Evolutionary conservation across 2,113 vertebrate species (phyloP), one percentile per base, ranked within the genome.

Genomic region (Oxyura jamaicensis): DNA sequence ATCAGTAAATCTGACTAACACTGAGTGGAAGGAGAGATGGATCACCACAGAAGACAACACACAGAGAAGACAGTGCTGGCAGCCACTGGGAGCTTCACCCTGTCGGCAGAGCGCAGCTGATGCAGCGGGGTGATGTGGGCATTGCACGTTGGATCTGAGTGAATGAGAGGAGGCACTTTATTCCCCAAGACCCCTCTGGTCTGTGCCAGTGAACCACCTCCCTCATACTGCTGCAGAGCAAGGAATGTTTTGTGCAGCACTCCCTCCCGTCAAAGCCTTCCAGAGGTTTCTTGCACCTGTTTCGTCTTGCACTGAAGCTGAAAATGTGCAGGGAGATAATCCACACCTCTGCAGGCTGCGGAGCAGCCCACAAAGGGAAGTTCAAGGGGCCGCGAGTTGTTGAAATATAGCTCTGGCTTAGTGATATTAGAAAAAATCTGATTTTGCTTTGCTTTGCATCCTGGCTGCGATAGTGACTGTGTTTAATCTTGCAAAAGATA

Each of bases 401-500:
- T 97, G 93, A 97, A 95, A 90, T 91, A 81, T 31, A 92, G 73
- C 53, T 36, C 79, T 59, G 46, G 60, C 58, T 94, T 95, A 90
- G 59, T 2, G 3, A 67, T 92, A 69, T 36, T 93, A 87, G 20
- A 69, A 86, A 85, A 96, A 85, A 90, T 50, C 56, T 84, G 35
- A 69, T 92, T 92, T 46, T 86, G 68, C 71, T 90, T 93, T 97
- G 86, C 82, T 88, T 87, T 95, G 62, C 90, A 95, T 92, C 73
- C 73, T 88, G 83, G 56, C 35, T 7, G 41, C 1, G 1, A 83
- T 58, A 88, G 62, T 71, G 69, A 89, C 72, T 3, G 20, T 90
- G 90, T 96, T 95, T 96, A 91, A 88, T 95, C 88, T 94, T 88
- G 39, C 59, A 66, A 89, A 92, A 97, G 82, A 95, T 94, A 94